A percentile compares a stretch with the other conserved stretches of the same genome.
These are phyloP conservation scores for Andricus curvator DNA, from an alignment of 2,888 invertebrate species.

Conservation along the genomic window DNA sequence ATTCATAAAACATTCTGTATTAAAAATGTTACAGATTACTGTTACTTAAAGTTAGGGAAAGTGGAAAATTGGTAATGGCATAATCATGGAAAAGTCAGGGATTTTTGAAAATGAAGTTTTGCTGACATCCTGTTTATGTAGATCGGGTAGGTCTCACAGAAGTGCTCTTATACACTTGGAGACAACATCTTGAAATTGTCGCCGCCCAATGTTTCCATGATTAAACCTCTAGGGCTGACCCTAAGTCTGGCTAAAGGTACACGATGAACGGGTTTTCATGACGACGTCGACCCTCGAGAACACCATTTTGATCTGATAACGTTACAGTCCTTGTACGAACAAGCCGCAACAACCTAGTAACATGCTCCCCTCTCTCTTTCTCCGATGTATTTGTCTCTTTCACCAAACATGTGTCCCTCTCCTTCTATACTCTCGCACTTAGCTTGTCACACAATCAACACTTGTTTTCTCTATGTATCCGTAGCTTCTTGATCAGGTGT, in stretches of 20 bases:
- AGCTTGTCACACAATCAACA: constrained; percentile 31
- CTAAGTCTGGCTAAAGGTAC: constrained; percentile 40
- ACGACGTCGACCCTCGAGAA: constrained; percentile 53
- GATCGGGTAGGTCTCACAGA: no score
- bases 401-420: constrained; percentile 36
- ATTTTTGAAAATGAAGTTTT: no score
- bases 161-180: neutral
- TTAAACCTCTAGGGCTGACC: constrained; percentile 38
- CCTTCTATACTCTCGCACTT: neutral
- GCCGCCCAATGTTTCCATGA: constrained; percentile 14
- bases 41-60: no score
- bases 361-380: constrained; percentile 52
- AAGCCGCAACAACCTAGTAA: constrained; percentile 64
- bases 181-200: constrained; percentile 27
- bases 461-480: constrained; percentile 46
- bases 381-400: constrained; percentile 22
- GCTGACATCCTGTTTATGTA: no score
- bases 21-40: no score
- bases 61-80: no score
- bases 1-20: no score
- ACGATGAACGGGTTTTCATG: constrained; percentile 38
- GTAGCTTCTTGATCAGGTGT: neutral
- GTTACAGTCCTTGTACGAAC: constrained; percentile 62
- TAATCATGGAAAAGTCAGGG: no score
- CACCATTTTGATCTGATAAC: constrained; percentile 66